A percentile compares a stretch with the other conserved stretches of the same genome.
Evolutionary conservation across 1,140 invertebrate species (phyloP).

Genomic region (Heliothis subflexa): DNA sequence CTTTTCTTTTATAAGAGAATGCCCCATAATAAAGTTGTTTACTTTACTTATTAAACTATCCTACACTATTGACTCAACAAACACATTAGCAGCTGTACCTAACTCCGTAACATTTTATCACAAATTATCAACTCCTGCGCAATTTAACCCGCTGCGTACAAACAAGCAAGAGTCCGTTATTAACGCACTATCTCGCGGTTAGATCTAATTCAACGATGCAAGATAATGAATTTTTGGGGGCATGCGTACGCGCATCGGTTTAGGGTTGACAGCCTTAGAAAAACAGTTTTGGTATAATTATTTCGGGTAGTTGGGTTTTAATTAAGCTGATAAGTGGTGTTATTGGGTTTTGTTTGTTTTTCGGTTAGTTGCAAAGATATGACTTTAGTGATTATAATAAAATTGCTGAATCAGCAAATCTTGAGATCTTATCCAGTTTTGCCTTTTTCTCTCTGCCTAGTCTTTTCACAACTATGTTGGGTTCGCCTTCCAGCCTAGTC

Average conservation of each 20-base stretch:
- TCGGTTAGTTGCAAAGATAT: neutral
- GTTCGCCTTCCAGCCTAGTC: no score
- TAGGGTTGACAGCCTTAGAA: constrained; percentile 25
- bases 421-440: no score
- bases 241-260: constrained; percentile 45
- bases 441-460: no score
- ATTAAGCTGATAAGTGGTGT: neutral
- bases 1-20: no score
- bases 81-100: constrained; percentile 1
- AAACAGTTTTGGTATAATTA: neutral
- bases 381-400: neutral
- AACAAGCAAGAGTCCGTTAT: constrained; percentile 56
- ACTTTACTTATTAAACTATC: neutral
- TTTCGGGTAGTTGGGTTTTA: neutral
- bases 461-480: no score
- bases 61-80: constrained; percentile 3
- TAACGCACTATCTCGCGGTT: constrained; percentile 61
- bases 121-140: constrained; percentile 39
- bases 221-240: constrained; percentile 61
- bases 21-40: no score
- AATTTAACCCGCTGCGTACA: constrained; percentile 45
- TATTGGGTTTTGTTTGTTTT: neutral
- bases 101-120: constrained; percentile 8
- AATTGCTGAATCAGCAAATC: no score
- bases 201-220: constrained; percentile 60